Base-by-base conservation (phyloP, 1,140 invertebrate species). In the Liolophura sinensis region DNA sequence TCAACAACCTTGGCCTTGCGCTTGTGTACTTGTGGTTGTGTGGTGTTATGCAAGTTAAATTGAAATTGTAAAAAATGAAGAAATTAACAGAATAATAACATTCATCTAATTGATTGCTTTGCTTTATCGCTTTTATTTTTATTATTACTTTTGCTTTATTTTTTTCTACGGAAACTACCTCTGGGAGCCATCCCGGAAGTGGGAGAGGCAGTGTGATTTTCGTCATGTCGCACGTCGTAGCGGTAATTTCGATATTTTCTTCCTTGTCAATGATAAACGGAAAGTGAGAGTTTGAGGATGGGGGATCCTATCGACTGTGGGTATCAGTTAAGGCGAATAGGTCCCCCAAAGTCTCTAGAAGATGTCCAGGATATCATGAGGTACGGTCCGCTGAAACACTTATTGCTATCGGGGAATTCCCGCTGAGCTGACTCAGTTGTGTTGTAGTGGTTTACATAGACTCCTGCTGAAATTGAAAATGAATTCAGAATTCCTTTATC, bases 301-400 rank as follows among this genome's bases (percentile, higher is more conserved):
- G 48, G n/a, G 40, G 27, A 22, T n/a, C 20, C 22, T n/a, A 67
- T 65, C 14, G 64, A 64, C 51, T 68, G 46, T 48, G 51, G 62
- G 24, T 75, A 66, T 58, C 73, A 75, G 59, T 52, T 75, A 47
- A 24, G 66, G 18, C 56, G 73, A 20, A 71, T 75, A 49, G 73
- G 73, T 18, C 64, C 66, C 14, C 59, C 71, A 27, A 64, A 68
- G 11, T 69, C 71, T n/a, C 65, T 60, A n/a, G 54, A 61, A 24
- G 69, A 67, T 49, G 67, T 75, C 54, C 60, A 57, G 4, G 67
- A 73, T 61, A 61, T 67, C n/a, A 73, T 75, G 68, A 68, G 60
- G 73, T 75, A 68, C 49, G 64, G 56, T 1, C n/a, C 22, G 31
- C 9, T 40, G 31, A 9, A n/a, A n/a, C 9, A 5, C 3, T 40